phyloP scores from a whole-genome alignment of 2,888 invertebrate species.

The Harpagoxenus sublaevis region DNA sequence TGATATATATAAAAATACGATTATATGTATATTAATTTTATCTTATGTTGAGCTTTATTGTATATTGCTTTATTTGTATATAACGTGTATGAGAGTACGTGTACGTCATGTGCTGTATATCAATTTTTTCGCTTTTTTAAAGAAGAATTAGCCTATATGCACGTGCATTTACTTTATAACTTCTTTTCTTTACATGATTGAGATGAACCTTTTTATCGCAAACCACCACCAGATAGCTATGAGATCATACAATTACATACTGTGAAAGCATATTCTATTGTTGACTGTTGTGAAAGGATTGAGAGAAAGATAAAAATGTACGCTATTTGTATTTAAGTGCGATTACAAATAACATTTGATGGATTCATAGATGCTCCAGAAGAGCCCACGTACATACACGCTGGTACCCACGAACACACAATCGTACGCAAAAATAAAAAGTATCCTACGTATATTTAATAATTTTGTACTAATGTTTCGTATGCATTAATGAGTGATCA shows the following conservation, averaged over 20 bases:
- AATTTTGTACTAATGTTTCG: slow-evolving; percentile 77
- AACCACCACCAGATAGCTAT: slow-evolving; percentile 24
- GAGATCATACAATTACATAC: slow-evolving; percentile 41
- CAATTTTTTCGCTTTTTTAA: slow-evolving; percentile 36
- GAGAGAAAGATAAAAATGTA: neutral
- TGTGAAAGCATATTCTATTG: slow-evolving; percentile 27
- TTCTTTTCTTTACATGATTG: neutral
- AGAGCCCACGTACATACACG: slow-evolving; percentile 10
- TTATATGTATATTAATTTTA: slow-evolving; percentile 54
- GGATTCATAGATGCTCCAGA: slow-evolving; percentile 20
- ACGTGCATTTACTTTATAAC: neutral
- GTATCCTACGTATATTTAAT: slow-evolving; percentile 63
- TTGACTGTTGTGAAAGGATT: slow-evolving; percentile 12
- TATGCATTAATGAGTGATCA: slow-evolving; percentile 56
- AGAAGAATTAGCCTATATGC: slow-evolving; percentile 23
- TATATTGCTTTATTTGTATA: slow-evolving; percentile 52
- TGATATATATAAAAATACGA: slow-evolving; percentile 59
- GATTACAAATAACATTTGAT: slow-evolving; percentile 8
- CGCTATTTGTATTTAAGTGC: slow-evolving; percentile 6
- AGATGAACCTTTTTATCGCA: slow-evolving; percentile 21
- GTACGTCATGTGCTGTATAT: slow-evolving; percentile 12
- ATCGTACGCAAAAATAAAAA: slow-evolving; percentile 46
- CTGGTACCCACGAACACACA: neutral
- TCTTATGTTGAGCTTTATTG: slow-evolving; percentile 61
- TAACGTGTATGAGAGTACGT: slow-evolving; percentile 28